Percentiles rank a stretch among this genome's conserved stretches.
These are phyloP conservation scores for Spilosoma lubricipeda DNA, from an alignment of 2,888 invertebrate species.

Conservation along the genomic window DNA sequence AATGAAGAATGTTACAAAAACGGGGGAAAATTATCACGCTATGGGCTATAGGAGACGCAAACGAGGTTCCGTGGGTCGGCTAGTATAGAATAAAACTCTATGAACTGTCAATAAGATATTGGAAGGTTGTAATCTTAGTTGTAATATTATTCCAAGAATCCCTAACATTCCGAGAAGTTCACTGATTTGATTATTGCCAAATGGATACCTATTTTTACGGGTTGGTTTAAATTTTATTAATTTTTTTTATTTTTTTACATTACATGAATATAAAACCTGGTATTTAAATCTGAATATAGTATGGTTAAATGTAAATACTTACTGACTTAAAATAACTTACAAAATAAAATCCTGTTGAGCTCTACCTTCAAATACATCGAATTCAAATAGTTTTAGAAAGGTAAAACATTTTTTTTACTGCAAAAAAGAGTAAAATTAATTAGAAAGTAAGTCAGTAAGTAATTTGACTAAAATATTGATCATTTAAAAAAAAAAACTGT, in stretches of 20 bases:
- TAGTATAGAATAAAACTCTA: neutral
- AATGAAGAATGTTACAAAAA: too few relatives aligned
- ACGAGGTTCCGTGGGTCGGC: too few relatives aligned
- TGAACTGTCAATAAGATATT: slow-evolving; percentile 9
- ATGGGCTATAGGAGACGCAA: too few relatives aligned
- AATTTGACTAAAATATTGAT: too few relatives aligned
- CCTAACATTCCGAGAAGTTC: neutral
- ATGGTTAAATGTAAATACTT: too few relatives aligned
- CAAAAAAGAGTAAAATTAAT: neutral
- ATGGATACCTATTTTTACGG: too few relatives aligned
- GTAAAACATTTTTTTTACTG: neutral
- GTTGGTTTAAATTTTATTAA: too few relatives aligned
- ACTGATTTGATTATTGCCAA: neutral
- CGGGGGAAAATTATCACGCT: too few relatives aligned
- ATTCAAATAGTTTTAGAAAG: neutral
- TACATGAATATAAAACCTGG: neutral
- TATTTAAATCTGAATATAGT: neutral
- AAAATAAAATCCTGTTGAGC: neutral
- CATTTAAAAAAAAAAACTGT: neutral
- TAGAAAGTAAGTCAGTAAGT: too few relatives aligned
- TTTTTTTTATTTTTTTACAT: neutral
- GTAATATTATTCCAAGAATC: slow-evolving; percentile 3
- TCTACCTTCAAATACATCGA: neutral
- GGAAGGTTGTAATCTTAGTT: neutral
- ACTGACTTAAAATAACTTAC: neutral